Conservation (phyloP, 2,113 vertebrate genomes). For the Anolis sagrei region DNA sequence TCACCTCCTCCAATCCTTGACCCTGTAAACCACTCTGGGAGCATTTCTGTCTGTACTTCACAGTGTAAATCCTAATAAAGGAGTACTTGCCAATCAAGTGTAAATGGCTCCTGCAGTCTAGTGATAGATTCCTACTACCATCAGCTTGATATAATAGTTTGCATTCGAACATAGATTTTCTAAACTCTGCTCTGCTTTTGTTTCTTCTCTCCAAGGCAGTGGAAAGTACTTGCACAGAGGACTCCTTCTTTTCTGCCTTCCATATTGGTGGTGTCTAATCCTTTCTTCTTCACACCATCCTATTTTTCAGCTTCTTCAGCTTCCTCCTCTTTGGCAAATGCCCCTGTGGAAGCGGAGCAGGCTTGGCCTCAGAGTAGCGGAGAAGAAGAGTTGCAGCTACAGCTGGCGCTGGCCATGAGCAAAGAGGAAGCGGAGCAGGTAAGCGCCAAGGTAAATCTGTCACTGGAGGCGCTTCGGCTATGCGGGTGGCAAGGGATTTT, state of each 20-base stretch:
- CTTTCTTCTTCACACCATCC: too few relatives aligned
- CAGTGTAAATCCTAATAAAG: not conserved
- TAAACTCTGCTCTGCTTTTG: not conserved
- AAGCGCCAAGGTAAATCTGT: slow-evolving; percentile 67
- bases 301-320: slow-evolving; percentile 54
- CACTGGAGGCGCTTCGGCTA: not conserved
- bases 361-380: slow-evolving; percentile 93
- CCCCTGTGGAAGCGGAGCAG: slow-evolving; percentile 83
- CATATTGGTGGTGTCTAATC: not conserved
- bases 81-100: not conserved
- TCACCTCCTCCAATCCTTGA: too few relatives aligned
- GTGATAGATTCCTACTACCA: not conserved
- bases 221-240: not conserved
- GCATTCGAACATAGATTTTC: not conserved
- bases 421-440: slow-evolving; percentile 96
- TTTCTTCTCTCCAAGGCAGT: not conserved
- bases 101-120: too few relatives aligned
- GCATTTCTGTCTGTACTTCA: not conserved
- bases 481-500: fast-evolving
- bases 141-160: too few relatives aligned
- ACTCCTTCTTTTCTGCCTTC: not conserved
- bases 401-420: slow-evolving; percentile 93
- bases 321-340: slow-evolving; percentile 53
- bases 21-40: too few relatives aligned
- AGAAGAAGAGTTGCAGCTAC: slow-evolving; percentile 91